Evolutionary conservation across 2,113 vertebrate species (phyloP).

Genomic region (Spheniscus mendiculus): DNA sequence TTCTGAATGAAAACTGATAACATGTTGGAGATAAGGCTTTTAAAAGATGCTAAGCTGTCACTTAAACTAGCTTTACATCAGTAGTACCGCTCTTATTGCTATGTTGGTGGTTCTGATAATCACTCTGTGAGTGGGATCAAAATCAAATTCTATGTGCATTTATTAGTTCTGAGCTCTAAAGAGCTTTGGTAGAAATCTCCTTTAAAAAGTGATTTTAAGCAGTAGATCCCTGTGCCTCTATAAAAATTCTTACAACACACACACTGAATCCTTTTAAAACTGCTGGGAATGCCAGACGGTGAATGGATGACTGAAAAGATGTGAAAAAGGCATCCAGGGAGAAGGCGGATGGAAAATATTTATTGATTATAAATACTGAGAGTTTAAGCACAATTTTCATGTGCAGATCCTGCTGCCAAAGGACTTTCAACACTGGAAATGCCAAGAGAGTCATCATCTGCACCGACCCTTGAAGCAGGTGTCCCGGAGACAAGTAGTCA

Average conservation of each 20-base stretch:
- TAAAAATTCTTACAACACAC: background rate
- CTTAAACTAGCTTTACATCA: background rate
- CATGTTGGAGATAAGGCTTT: background rate
- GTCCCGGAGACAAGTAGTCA: conserved; percentile 92
- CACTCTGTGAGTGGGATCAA: background rate
- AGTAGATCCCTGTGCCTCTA: background rate
- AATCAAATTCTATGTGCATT: background rate
- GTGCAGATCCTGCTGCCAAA: conserved; percentile 86
- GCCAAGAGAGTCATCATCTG: conserved; percentile 93
- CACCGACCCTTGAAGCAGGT: conserved; percentile 91
- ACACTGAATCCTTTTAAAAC: background rate
- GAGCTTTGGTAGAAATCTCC: background rate
- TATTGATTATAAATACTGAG: background rate
- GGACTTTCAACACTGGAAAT: conserved; percentile 92
- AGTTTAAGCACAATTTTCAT: conserved; percentile 51
- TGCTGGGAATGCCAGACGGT: background rate
- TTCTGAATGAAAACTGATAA: background rate
- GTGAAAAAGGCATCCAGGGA: background rate
- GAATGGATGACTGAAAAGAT: background rate
- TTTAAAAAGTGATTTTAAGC: background rate
- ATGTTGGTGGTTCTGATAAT: background rate
- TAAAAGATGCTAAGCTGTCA: background rate
- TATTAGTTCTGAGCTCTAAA: background rate
- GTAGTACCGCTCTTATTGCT: background rate
- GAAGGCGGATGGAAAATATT: background rate